A percentile compares a stretch with the other conserved stretches of the same genome.
phyloP scores from a whole-genome alignment of 1,140 invertebrate genomes.

The Lepidotrigona ventralis region DNA sequence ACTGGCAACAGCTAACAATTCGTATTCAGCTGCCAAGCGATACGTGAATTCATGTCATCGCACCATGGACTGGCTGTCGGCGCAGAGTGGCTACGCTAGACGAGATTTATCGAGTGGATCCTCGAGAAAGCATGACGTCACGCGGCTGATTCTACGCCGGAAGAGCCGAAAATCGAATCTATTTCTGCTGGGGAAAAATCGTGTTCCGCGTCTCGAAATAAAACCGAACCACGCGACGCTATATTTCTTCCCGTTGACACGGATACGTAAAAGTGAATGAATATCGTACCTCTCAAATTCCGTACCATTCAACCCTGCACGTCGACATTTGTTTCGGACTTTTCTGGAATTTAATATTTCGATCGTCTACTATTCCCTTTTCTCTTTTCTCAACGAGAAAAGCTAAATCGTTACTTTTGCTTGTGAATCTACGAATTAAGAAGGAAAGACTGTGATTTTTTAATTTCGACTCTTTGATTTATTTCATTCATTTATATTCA shows the following conservation, averaged over 20 bases:
- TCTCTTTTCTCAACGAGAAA: neutral
- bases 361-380: neutral
- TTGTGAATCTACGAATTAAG: neutral
- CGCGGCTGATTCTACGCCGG: constrained; percentile 35
- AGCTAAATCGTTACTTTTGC: neutral
- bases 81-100: constrained; percentile 33
- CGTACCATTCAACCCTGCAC: constrained; percentile 16
- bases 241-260: constrained; percentile 34
- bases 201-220: constrained; percentile 65
- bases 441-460: neutral
- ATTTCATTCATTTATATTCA: neutral
- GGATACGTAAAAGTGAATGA: constrained; percentile 21
- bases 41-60: constrained; percentile 58
- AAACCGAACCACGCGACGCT: constrained; percentile 50
- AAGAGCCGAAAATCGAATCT: constrained; percentile 41
- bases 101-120: constrained; percentile 37
- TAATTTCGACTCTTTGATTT: neutral
- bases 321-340: neutral
- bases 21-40: constrained; percentile 46
- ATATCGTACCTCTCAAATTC: neutral
- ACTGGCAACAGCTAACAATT: constrained; percentile 44
- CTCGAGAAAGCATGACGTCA: constrained; percentile 56
- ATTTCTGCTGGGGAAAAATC: constrained; percentile 52
- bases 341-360: neutral
- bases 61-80: constrained; percentile 41